A percentile compares a stretch with the other conserved stretches of the same genome.
Evolutionary conservation across 2,888 invertebrate species (phyloP).

Genomic region (Acanthosepion esculentum): DNA sequence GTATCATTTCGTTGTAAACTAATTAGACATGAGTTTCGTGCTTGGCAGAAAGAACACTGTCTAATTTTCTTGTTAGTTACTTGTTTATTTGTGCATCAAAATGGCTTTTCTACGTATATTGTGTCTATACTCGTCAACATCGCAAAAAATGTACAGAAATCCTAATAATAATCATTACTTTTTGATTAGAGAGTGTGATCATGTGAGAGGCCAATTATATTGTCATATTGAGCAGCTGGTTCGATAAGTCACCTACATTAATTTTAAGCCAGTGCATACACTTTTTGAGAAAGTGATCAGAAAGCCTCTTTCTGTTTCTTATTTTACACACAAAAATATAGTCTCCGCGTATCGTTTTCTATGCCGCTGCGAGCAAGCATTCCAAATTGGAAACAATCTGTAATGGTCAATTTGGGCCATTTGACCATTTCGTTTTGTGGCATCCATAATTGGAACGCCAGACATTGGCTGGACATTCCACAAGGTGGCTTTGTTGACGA

Average conservation of each 20-base stretch:
- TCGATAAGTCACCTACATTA: neutral
- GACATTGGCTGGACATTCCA: neutral
- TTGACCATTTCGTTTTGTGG: neutral
- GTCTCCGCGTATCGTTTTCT: neutral
- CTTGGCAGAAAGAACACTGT: neutral
- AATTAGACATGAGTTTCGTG: neutral
- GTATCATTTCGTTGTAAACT: neutral
- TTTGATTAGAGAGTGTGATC: neutral
- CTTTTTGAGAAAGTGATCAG: neutral
- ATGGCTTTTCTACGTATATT: neutral
- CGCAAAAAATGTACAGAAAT: neutral
- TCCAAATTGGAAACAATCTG: neutral
- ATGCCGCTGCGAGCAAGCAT: neutral
- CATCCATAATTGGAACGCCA: neutral
- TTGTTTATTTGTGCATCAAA: neutral
- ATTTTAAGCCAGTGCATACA: neutral
- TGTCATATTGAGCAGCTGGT: neutral
- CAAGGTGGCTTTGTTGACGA: neutral
- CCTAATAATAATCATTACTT: neutral
- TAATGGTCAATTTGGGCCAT: neutral
- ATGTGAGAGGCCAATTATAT: neutral
- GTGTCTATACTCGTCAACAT: neutral
- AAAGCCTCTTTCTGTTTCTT: neutral
- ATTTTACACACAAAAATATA: neutral
- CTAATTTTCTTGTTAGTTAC: neutral